Conservation (phyloP, 2,888 invertebrate genomes). For the Eledona agricola region DNA sequence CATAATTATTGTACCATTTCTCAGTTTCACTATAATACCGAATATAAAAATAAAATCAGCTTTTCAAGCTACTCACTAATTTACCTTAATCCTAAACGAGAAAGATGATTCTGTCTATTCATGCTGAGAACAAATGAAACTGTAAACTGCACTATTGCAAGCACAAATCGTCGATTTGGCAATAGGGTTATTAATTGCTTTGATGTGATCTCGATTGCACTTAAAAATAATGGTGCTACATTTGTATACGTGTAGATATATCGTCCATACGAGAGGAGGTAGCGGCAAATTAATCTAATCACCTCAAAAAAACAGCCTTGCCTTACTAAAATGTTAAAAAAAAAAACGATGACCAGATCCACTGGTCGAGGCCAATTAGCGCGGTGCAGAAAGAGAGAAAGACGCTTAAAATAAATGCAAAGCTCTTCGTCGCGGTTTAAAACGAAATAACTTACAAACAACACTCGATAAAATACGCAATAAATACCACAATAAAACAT, state of each 20-base stretch:
- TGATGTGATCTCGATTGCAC: conserved; percentile 30
- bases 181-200: conserved; percentile 3
- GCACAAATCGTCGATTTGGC: conserved; percentile 16
- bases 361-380: too few relatives aligned
- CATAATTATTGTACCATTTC: conserved; percentile 38
- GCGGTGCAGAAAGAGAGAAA: conserved; percentile 19
- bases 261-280: conserved; percentile 25
- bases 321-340: too few relatives aligned
- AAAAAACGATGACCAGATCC: too few relatives aligned
- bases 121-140: background rate
- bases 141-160: conserved; percentile 29
- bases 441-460: conserved; percentile 31
- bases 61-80: conserved; percentile 49
- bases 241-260: too few relatives aligned
- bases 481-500: conserved; percentile 50
- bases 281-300: conserved; percentile 31
- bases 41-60: conserved; percentile 55
- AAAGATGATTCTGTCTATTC: conserved; percentile 28
- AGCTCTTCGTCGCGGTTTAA: conserved; percentile 9
- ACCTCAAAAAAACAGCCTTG: conserved; percentile 24
- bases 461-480: conserved; percentile 44
- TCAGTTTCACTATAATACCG: conserved; percentile 34
- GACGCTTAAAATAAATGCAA: conserved; percentile 11
- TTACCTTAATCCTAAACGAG: conserved; percentile 35
- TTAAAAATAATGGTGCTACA: conserved; percentile 15